Base-by-base conservation (phyloP, 1,140 invertebrate species). In the Diprion similis region DNA sequence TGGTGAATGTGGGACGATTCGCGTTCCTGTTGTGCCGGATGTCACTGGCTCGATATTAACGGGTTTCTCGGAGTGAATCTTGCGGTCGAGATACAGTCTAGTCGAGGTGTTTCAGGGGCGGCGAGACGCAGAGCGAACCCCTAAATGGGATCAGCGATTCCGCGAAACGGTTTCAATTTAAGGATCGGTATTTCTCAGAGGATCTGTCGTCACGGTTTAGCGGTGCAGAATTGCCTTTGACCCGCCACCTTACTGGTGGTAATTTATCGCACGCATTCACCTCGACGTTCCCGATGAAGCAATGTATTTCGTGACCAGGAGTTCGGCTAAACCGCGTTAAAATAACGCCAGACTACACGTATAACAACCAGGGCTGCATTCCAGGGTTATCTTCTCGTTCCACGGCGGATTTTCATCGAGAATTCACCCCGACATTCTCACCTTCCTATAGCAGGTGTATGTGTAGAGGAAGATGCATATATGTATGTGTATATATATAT, bases 301-400 rank as follows among this genome's bases (percentile, higher is more conserved):
- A 59, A 59, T 59, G 51, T 59, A 59, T 59, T 59, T 59, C 51
- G 51, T 59, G 51, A 59, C 51, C 51, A 59, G n/a, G 51, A 59
- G 51, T 17, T 59, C 11, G 51, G 51, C 51, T 59, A 59, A 59
- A 6, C 51, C 51, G 11, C 9, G 51, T 59, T 59, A 59, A 59
- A 59, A 59, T 59, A 59, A 59, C 51, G 11, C 11, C 51, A 13
- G 11, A 59, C 51, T 10, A 59, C n/a, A 59, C 51, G 11, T 59
- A 59, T 59, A 59, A 37, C 24, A 37, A 37, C 24, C 24, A 6
- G 24, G 6, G 24, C 24, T 59, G n/a, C 51, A n/a, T 0, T 13
- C 6, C n/a, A 4, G 51, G 51, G 51, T 59, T 59, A 59, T 59
- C 51, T 59, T 59, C 24, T 37, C 24, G 51, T 59, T 59, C n/a